phyloP scores from a whole-genome alignment of 2,888 invertebrate genomes.

The Escarpia spicata region DNA sequence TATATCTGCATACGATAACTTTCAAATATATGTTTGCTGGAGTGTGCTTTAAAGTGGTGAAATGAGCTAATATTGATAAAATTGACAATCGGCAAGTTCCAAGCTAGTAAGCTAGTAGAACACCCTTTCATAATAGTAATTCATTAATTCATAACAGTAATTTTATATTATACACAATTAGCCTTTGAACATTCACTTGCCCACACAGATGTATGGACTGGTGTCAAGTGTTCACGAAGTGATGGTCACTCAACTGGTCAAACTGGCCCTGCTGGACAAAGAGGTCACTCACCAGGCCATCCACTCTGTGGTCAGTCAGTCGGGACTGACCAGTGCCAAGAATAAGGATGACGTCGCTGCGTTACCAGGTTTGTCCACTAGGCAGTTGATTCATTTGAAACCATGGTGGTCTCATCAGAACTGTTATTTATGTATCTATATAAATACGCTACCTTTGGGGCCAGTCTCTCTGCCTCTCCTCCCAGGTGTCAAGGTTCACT shows the following conservation, averaged over 20 bases:
- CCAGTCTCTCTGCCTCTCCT: no score
- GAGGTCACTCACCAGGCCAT: constrained; percentile 22
- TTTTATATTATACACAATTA: neutral
- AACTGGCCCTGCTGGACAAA: constrained; percentile 33
- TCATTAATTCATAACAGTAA: neutral
- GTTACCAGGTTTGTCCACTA: neutral
- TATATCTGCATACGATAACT: no score
- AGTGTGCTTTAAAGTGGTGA: no score
- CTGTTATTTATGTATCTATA: neutral
- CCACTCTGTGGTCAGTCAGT: neutral
- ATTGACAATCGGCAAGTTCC: no score
- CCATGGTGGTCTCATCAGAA: neutral
- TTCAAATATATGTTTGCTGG: no score
- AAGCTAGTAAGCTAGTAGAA: no score
- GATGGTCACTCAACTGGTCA: constrained; percentile 46
- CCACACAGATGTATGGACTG: constrained; percentile 48
- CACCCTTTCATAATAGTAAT: no score
- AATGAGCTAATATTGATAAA: no score
- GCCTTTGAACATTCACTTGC: neutral
- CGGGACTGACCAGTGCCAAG: neutral
- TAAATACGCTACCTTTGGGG: no score
- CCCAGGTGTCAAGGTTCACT: no score
- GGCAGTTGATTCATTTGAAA: neutral
- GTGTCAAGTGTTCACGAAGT: constrained; percentile 54
- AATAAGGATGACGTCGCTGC: neutral